Conservation (phyloP, 1,140 invertebrate genomes). For the Pemphigus obesinymphae region DNA sequence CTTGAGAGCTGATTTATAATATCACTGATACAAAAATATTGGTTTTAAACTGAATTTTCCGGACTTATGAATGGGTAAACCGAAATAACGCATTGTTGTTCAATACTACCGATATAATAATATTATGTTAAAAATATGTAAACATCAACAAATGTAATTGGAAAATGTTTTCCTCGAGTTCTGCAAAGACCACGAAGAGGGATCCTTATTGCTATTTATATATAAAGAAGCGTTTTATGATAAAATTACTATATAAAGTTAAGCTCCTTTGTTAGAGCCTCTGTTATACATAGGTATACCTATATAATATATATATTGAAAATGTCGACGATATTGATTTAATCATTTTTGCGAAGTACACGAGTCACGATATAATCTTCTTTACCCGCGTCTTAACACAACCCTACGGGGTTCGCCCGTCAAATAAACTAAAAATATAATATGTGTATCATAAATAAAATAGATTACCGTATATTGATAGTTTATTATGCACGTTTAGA, state of each 20-base stretch:
- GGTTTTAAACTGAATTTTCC: background rate
- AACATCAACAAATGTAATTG: background rate
- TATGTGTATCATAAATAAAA: background rate
- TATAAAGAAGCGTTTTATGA: background rate
- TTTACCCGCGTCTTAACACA: background rate
- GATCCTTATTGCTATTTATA: background rate
- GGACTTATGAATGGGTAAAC: too few relatives aligned
- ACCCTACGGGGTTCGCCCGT: too few relatives aligned
- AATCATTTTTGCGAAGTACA: conserved; percentile 4
- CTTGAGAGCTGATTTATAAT: too few relatives aligned
- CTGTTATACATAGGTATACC: background rate
- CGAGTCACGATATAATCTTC: conserved; percentile 15
- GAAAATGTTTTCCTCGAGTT: background rate
- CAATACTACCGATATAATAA: background rate
- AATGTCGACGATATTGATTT: conserved; percentile 3
- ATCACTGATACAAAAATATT: background rate
- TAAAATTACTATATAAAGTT: background rate
- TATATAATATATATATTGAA: too few relatives aligned
- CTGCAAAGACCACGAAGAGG: too few relatives aligned
- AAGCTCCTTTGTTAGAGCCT: background rate
- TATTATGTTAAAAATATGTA: too few relatives aligned
- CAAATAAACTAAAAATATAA: background rate
- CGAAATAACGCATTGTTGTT: too few relatives aligned
- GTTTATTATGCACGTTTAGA: background rate
- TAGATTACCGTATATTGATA: background rate